Percentiles rank a stretch among this genome's conserved stretches.
Evolutionary conservation across 92 coral and sea anemone species (phyloP).

Genomic region (Zoanthus sociatus): DNA sequence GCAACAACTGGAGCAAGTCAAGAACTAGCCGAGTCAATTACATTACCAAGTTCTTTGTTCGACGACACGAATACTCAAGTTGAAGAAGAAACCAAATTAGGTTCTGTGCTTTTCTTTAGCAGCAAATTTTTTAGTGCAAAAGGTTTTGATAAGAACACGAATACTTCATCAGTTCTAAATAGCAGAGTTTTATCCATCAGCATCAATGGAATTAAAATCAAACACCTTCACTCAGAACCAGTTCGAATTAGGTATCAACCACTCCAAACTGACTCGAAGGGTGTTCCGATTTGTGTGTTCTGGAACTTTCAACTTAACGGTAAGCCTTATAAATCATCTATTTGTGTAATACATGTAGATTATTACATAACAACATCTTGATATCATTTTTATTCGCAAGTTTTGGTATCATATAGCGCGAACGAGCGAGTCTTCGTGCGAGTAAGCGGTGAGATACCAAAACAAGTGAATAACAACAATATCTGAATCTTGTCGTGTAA

Average conservation of each 20-base stretch:
- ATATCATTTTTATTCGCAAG: no score
- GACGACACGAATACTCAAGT: neutral
- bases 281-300: conserved; percentile 49
- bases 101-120: conserved; percentile 15
- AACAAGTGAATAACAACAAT: no score
- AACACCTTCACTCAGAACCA: conserved; percentile 17
- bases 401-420: no score
- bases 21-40: neutral
- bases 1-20: neutral
- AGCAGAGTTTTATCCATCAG: conserved; percentile 36
- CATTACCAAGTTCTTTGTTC: conserved; percentile 25
- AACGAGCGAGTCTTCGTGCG: no score
- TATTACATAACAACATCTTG: no score
- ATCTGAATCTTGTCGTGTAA: no score
- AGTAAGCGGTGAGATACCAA: no score
- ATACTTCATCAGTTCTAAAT: neutral
- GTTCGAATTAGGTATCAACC: neutral
- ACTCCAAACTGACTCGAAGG: neutral
- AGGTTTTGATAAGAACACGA: neutral
- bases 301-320: conserved; percentile 53
- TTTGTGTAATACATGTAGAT: no score
- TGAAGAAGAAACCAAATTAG: neutral
- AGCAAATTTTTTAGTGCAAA: conserved; percentile 20
- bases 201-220: conserved; percentile 19
- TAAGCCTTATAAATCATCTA: neutral